phyloP scores from a whole-genome alignment of 2,113 vertebrate species.

The Dromiciops gliroides region DNA sequence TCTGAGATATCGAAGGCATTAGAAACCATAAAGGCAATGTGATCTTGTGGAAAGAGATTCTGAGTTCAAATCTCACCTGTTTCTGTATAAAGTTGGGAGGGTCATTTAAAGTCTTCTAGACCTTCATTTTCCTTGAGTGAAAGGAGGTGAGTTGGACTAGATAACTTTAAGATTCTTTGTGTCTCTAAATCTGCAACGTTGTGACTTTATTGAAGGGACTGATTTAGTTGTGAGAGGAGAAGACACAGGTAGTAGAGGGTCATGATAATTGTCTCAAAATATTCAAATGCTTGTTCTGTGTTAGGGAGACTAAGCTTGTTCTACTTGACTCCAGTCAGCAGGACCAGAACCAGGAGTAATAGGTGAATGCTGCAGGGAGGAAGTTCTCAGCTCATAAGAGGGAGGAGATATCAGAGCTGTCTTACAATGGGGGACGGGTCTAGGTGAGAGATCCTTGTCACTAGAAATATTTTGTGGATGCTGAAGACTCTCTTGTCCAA shows the following conservation, averaged over 20 bases:
- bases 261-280: no score
- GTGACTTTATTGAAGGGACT: neutral
- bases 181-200: neutral
- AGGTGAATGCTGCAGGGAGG: no score
- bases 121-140: neutral
- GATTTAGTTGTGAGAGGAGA: neutral
- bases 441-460: no score
- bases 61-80: neutral
- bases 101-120: neutral
- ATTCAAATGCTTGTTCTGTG: no score
- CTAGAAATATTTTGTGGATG: neutral
- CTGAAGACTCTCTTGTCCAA: neutral
- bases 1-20: neutral
- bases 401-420: no score
- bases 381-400: no score
- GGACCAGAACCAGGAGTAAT: no score
- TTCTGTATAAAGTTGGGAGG: neutral
- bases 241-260: neutral
- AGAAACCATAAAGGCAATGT: neutral
- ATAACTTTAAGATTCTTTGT: neutral
- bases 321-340: no score
- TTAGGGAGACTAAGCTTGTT: no score
- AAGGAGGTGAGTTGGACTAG: neutral
- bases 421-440: no score
- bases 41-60: neutral